phyloP scores from a whole-genome alignment of 2,888 invertebrate genomes.

The Brassicogethes aeneus region DNA sequence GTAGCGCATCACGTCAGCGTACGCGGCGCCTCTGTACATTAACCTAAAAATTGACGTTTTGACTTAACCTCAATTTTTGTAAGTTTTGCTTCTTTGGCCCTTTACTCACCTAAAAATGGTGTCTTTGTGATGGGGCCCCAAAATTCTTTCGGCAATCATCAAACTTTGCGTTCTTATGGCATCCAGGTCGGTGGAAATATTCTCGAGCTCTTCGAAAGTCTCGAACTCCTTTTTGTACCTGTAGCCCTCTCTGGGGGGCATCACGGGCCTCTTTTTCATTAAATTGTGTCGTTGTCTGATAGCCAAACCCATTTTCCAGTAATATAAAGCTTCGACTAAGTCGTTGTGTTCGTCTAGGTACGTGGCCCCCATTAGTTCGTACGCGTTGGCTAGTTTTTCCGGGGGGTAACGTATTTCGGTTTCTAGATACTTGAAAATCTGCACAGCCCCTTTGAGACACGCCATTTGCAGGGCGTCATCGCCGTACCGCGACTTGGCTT shows the following conservation, averaged over 20 bases:
- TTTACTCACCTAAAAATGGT: conserved; percentile 53
- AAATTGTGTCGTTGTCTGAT: conserved; percentile 44
- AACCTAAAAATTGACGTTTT: conserved; percentile 30
- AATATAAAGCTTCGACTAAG: conserved; percentile 56
- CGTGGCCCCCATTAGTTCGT: conserved; percentile 81
- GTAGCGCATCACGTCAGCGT: conserved; percentile 63
- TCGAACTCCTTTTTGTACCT: conserved; percentile 66
- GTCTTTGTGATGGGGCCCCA: conserved; percentile 81
- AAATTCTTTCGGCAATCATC: conserved; percentile 77
- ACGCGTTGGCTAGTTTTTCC: conserved; percentile 71
- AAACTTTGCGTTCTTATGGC: conserved; percentile 80
- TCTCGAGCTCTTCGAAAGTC: conserved; percentile 60
- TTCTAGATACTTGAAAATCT: conserved; percentile 63
- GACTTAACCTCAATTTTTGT: neutral
- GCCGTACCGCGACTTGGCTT: conserved; percentile 66
- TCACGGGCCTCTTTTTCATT: conserved; percentile 45
- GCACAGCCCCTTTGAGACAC: conserved; percentile 68
- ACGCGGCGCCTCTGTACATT: conserved; percentile 56
- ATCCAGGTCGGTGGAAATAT: conserved; percentile 71
- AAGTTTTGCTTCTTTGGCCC: neutral
- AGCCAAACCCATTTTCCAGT: conserved; percentile 74
- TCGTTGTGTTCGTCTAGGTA: conserved; percentile 83
- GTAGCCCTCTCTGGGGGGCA: conserved; percentile 54
- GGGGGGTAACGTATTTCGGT: conserved; percentile 51
- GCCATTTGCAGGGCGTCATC: conserved; percentile 87